These are phyloP conservation scores for Drusus annulatus DNA, from an alignment of 1,140 invertebrate species.

Conservation along the genomic window DNA sequence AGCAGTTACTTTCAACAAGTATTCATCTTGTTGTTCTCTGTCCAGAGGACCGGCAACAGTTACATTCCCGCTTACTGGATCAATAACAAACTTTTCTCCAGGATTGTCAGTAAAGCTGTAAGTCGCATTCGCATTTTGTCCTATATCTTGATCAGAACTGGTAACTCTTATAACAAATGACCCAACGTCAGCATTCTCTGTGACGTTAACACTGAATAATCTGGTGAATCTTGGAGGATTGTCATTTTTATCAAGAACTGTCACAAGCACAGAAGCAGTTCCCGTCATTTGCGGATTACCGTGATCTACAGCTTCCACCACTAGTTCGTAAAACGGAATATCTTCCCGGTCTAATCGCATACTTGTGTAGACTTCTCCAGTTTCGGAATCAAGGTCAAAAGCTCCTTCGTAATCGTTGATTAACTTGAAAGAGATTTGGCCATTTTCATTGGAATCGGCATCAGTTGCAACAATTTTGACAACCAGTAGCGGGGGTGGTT, in stretches of 20 bases:
- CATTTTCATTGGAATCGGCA: slow-evolving; percentile 90
- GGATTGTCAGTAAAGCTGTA: slow-evolving; percentile 92
- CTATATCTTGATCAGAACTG: slow-evolving; percentile 90
- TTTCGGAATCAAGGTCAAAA: slow-evolving; percentile 86
- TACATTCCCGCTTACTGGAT: slow-evolving; percentile 90
- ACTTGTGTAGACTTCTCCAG: slow-evolving; percentile 90
- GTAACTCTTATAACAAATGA: slow-evolving; percentile 94
- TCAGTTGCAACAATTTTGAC: slow-evolving; percentile 87
- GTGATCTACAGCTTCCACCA: slow-evolving; percentile 90
- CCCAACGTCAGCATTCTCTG: slow-evolving; percentile 94
- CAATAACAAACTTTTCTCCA: slow-evolving; percentile 91
- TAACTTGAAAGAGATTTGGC: slow-evolving; percentile 85
- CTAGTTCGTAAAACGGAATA: slow-evolving; percentile 85
- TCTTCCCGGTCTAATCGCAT: slow-evolving; percentile 91
- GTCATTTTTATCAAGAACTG: slow-evolving; percentile 94
- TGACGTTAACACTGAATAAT: slow-evolving; percentile 94
- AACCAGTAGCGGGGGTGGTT: slow-evolving; percentile 84
- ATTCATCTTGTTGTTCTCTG: slow-evolving; percentile 92
- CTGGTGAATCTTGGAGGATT: slow-evolving; percentile 94
- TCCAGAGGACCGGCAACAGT: slow-evolving; percentile 89
- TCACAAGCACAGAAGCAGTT: slow-evolving; percentile 87
- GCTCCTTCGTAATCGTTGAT: slow-evolving; percentile 82
- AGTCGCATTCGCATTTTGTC: slow-evolving; percentile 89
- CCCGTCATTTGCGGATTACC: slow-evolving; percentile 87
- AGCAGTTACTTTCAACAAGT: slow-evolving; percentile 88